These are phyloP conservation scores for Uropetala carovei DNA, from an alignment of 2,888 invertebrate genomes.

Conservation along the genomic window DNA sequence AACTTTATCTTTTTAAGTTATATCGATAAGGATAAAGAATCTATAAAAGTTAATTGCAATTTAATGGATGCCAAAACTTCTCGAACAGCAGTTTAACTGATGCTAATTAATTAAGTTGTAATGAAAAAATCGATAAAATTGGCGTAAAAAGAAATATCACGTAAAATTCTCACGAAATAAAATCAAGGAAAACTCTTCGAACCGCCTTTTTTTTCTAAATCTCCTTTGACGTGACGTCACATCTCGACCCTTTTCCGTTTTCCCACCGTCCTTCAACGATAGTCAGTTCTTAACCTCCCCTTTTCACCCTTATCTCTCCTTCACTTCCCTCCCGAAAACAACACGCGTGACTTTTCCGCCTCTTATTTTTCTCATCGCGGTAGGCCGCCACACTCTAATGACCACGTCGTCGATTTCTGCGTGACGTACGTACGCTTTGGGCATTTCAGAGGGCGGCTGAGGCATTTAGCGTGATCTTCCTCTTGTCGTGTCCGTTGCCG, in stretches of 20 bases:
- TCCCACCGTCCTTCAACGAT: background rate
- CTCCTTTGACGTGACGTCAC: background rate
- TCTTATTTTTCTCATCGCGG: background rate
- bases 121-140: too few species aligned
- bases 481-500: background rate
- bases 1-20: too few species aligned
- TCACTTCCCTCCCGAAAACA: constrained; percentile 9
- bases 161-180: too few species aligned
- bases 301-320: background rate
- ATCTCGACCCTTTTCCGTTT: background rate
- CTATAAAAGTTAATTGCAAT: too few species aligned
- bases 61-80: too few species aligned
- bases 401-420: background rate
- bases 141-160: too few species aligned
- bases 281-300: background rate
- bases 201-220: too few species aligned
- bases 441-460: background rate
- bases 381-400: background rate
- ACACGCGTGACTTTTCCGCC: background rate
- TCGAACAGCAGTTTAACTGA: too few species aligned
- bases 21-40: too few species aligned
- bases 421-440: background rate
- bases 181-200: too few species aligned
- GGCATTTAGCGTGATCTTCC: background rate
- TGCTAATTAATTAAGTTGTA: too few species aligned